Evolutionary conservation across 2,113 vertebrate genomes (phyloP).

Genomic region (Conger conger): DNA sequence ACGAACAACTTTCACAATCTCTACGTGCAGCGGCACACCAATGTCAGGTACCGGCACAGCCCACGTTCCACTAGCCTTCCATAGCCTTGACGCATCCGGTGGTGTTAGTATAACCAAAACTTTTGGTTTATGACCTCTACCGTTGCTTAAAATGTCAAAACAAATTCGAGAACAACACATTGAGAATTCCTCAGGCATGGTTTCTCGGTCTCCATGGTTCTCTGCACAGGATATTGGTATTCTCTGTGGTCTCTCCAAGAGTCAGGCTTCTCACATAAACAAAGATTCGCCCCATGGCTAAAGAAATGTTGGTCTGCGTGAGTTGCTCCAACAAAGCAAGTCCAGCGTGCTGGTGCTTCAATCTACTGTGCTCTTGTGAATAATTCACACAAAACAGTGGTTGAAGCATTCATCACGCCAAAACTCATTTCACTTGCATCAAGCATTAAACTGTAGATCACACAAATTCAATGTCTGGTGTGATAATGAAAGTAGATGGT

Average conservation of each 20-base stretch:
- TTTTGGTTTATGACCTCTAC: background rate
- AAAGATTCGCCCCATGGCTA: background rate
- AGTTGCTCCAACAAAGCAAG: background rate
- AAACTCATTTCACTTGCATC: background rate
- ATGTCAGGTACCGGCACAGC: slow-evolving; percentile 79
- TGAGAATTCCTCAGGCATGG: background rate
- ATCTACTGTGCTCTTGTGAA: background rate
- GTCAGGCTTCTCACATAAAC: too few species aligned
- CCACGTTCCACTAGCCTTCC: background rate
- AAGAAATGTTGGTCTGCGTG: background rate
- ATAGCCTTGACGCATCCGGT: too few species aligned
- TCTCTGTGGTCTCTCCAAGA: background rate
- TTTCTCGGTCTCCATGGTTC: too few species aligned
- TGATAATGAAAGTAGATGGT: background rate
- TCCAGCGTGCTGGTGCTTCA: background rate
- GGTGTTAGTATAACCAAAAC: background rate
- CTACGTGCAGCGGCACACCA: slow-evolving; percentile 95
- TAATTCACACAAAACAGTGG: background rate
- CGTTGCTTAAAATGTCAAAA: background rate
- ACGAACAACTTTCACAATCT: slow-evolving; percentile 99
- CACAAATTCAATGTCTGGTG: background rate
- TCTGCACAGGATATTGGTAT: background rate
- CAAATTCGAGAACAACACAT: background rate
- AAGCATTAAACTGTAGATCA: background rate
- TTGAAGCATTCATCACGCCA: background rate